Base-by-base conservation (phyloP, 2,888 invertebrate species). In the Hartigia nigra region DNA sequence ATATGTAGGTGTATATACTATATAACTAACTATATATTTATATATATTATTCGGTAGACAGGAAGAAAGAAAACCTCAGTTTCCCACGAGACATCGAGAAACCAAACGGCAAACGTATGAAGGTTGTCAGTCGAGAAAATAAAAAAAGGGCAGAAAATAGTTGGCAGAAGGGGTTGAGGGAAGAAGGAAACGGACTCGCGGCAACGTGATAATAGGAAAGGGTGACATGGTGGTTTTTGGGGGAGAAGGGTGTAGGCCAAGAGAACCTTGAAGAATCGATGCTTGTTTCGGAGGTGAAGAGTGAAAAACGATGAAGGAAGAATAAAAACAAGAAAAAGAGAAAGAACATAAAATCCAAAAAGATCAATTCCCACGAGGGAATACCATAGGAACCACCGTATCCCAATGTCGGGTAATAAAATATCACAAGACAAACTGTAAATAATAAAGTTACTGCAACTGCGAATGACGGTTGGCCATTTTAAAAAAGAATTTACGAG, bases 81-180 rank as follows among this genome's bases (percentile, higher is more conserved):
- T 72, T 75, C 70, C 70, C 69, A 72, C 74, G 70, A 31, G 72
- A 14, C 72, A 72, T n/a, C n/a, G 72, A 34, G 31, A 72, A 31
- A 34, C 14, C 12, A 14, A 72, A 72, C 31, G 72, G 72, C 39
- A 36, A 14, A 78, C 76, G 69, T 76, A 76, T 76, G 78, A 76
- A 72, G 35, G 31, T 75, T 76, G 75, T 78, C 76, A 78, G 76
- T 37, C 14, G 39, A 32, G 70, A 78, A 74, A 77, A 74, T 74
- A 70, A 77, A 74, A 39, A 39, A 76, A 76, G n/a, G 35, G 37
- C 37, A 70, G 70, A 39, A 77, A 74, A 55, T 9, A 1, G 32
- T 55, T 55, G 23, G 23, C 55, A 1, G 9, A 2, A 55, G 55
- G 23, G 23, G 55, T 35, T 35, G 35, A 34, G 35, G 14, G 23